Base-by-base conservation (phyloP, 2,797 vertebrate genomes). In the Hipposideros larvatus region DNA sequence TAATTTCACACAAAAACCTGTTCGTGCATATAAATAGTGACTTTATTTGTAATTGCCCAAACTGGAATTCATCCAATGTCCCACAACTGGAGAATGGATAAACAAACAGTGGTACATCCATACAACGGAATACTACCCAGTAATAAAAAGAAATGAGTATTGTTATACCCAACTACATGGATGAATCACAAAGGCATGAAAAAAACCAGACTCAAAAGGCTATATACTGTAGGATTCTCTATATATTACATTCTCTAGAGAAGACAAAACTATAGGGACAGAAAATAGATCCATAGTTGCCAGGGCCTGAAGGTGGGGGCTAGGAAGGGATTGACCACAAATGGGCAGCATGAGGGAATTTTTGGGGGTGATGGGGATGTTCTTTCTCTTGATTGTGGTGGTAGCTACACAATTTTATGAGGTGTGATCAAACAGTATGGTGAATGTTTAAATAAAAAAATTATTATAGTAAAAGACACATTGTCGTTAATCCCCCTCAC, bases 21-120 rank as follows among this genome's bases (percentile, higher is more conserved):
- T 82, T 4, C 41, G 26, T 61, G 65, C 74, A 66, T 82, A 11
- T 74, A 41, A n/a, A 51, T 79, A 71, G 16, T 66, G 26, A 28
- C 46, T 87, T 95, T 48, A 73, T 78, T 95, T 90, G 91, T 80
- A 89, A 55, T 34, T 91, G 43, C 16, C 7, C 53, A 74, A 88
- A 53, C 4, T 70, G 46, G n/a, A 93, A 89, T 28, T 80, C 26
- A 61, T 37, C 41, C 41, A 91, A 37, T 89, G 65, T 77, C 34
- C 14, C n/a, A n/a, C 9, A 65, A 43, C 6, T 73, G 34, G 65
- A 46, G 37, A 86, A 55, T 59, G 43, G 66, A 13, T 68, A 74
- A 34, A 61, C n/a, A 48, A 53, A 51, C 16, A 43, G n/a, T 77
- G 78, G 65, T 26, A 46, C 0, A 34, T 21, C 10, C 28, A 53